Evolutionary conservation across 2,113 vertebrate genomes (phyloP).

Genomic region (Cynocephalus volans): DNA sequence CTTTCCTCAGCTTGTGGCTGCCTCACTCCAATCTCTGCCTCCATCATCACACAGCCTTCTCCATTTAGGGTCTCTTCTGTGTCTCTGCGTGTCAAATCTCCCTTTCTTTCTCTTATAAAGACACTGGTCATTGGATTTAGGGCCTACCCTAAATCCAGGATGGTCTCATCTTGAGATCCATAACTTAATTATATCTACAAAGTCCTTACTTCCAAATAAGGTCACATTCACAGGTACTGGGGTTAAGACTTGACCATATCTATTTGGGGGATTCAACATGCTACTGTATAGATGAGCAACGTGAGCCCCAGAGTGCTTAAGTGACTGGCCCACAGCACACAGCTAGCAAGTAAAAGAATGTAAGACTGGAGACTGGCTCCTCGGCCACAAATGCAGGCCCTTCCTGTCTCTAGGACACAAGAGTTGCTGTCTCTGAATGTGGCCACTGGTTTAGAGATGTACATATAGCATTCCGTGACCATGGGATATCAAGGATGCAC

Average conservation of each 20-base stretch:
- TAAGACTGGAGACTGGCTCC: not conserved
- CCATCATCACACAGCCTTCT: rapidly evolving
- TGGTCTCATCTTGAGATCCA: not conserved
- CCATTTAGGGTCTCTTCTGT: not conserved
- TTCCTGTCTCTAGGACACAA: not conserved
- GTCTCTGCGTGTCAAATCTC: not conserved
- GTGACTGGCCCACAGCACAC: not conserved
- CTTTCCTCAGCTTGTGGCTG: rapidly evolving
- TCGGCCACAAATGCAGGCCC: rapidly evolving
- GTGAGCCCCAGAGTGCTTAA: not conserved
- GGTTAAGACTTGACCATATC: not conserved
- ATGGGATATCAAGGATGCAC: too few relatives aligned
- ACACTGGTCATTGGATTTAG: not conserved
- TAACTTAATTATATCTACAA: not conserved
- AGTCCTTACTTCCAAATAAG: not conserved
- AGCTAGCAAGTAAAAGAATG: not conserved
- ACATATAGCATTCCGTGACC: not conserved
- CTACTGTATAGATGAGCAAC: not conserved
- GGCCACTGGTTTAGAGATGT: not conserved
- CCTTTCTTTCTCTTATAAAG: not conserved
- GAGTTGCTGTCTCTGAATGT: not conserved
- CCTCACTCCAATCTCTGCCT: not conserved
- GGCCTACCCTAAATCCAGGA: not conserved
- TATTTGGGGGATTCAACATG: too few relatives aligned
- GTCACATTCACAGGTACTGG: not conserved